These are phyloP conservation scores for Montipora sp. DNA, from an alignment of 64 coral and sea anemone species.

Conservation along the genomic window DNA sequence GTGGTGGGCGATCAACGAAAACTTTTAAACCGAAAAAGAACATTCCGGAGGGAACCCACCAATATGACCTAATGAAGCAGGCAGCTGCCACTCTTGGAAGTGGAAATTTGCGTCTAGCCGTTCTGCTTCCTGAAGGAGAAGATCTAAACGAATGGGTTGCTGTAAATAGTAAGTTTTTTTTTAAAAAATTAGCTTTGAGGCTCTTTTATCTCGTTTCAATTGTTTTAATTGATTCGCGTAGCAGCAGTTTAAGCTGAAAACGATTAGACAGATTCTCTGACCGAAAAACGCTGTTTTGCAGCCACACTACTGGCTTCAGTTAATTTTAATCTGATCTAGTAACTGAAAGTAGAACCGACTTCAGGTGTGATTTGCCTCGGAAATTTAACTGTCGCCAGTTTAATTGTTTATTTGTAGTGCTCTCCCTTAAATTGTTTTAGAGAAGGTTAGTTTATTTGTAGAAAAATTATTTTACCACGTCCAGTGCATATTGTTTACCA, in stretches of 20 bases:
- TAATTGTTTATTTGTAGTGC: too few species aligned
- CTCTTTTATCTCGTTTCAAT: neutral
- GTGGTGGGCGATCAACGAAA: slow-evolving; percentile 94
- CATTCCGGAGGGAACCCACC: slow-evolving; percentile 98
- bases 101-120: slow-evolving; percentile 91
- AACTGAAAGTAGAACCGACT: too few species aligned
- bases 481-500: too few species aligned
- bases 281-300: neutral
- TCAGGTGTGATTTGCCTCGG: too few species aligned
- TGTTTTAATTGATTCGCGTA: neutral
- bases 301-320: neutral
- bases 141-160: slow-evolving; percentile 99
- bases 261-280: neutral
- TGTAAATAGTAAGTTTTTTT: slow-evolving; percentile 85
- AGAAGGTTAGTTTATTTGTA: too few species aligned
- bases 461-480: too few species aligned
- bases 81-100: slow-evolving; percentile 95
- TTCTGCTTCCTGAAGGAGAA: slow-evolving; percentile 97
- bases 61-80: slow-evolving; percentile 98
- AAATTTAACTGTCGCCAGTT: too few species aligned
- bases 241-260: neutral
- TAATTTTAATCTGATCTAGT: neutral
- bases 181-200: neutral
- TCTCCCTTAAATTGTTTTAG: too few species aligned
- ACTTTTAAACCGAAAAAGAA: slow-evolving; percentile 99